Conservation (phyloP, 2,113 vertebrate species). For the Atrichornis clamosus region DNA sequence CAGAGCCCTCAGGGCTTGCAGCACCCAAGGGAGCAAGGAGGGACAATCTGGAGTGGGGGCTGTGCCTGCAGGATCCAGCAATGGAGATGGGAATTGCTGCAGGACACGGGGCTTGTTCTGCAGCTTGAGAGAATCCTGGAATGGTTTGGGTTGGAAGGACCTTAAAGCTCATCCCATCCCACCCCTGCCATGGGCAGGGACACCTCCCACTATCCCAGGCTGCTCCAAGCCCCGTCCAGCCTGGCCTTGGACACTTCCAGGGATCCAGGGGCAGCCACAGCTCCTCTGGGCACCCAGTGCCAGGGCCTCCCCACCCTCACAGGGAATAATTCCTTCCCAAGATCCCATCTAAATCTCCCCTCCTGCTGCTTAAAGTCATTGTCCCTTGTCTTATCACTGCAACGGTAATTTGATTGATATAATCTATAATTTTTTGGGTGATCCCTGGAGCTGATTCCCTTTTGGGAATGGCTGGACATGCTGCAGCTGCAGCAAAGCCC, state of each 20-base stretch:
- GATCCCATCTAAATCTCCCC: background rate
- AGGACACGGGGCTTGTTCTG: background rate
- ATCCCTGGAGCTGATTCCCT: background rate
- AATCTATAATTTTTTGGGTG: background rate
- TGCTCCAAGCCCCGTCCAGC: background rate
- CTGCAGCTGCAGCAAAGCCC: background rate
- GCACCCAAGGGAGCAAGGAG: background rate
- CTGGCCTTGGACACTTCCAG: background rate
- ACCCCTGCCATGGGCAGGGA: background rate
- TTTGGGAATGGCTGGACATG: no score
- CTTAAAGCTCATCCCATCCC: background rate
- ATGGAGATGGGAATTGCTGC: background rate
- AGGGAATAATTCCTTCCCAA: background rate
- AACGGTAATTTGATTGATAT: background rate
- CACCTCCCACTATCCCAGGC: background rate
- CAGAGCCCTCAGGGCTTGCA: background rate
- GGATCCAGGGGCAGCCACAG: background rate
- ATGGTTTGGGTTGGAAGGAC: no score
- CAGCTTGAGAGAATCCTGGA: background rate
- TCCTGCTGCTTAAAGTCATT: background rate
- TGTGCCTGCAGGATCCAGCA: accelerated
- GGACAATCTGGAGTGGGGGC: background rate
- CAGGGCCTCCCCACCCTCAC: background rate
- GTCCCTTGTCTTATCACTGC: background rate
- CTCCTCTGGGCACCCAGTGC: background rate